Conservation (phyloP, 2,888 invertebrate species). For the Gryllus longicercus region DNA sequence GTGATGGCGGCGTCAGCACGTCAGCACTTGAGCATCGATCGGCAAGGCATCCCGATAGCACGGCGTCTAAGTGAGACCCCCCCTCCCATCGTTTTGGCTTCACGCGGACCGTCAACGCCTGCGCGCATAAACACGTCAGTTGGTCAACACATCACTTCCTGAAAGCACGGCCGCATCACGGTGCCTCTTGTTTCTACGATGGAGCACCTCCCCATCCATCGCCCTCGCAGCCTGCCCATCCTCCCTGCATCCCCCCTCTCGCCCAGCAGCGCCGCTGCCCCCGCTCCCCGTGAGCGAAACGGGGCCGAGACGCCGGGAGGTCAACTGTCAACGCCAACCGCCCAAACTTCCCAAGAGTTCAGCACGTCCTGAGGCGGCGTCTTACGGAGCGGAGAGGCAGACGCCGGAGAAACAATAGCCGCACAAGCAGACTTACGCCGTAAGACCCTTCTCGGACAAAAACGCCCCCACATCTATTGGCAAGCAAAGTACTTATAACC, state of each 20-base stretch:
- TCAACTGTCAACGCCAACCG: neutral
- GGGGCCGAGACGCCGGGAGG: neutral
- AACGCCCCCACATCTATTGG: too few relatives aligned
- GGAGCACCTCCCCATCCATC: neutral
- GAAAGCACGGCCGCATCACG: neutral
- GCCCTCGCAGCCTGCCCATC: neutral
- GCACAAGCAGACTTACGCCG: neutral
- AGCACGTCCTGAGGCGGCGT: neutral
- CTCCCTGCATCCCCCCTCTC: neutral
- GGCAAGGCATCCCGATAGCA: neutral
- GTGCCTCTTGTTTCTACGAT: neutral
- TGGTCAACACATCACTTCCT: slow-evolving; percentile 5
- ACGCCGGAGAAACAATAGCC: neutral
- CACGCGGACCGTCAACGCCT: neutral
- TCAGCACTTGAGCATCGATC: slow-evolving; percentile 3
- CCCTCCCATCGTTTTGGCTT: neutral
- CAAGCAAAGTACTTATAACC: too few relatives aligned
- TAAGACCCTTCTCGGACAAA: neutral
- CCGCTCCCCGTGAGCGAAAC: neutral
- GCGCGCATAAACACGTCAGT: slow-evolving; percentile 1
- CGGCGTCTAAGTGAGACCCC: neutral
- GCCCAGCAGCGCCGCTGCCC: neutral
- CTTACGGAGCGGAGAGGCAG: neutral
- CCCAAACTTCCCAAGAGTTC: neutral
- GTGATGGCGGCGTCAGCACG: neutral